phyloP scores from a whole-genome alignment of 2,888 invertebrate species.

The Metellina segmentata region DNA sequence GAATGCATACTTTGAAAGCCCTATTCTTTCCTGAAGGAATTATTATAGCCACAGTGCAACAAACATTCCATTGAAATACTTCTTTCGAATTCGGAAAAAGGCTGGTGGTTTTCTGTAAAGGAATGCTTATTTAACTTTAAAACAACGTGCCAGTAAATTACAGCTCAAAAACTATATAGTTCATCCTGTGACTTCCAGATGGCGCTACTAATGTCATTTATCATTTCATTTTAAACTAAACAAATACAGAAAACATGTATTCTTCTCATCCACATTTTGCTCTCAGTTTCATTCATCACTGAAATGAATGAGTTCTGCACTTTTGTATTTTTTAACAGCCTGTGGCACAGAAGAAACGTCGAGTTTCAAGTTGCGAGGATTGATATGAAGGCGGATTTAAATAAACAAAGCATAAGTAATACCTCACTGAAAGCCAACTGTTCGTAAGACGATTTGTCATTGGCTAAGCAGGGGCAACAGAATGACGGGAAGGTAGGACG shows the following conservation, averaged over 20 bases:
- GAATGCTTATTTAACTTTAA: background rate
- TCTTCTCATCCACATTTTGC: background rate
- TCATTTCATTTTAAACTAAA: slow-evolving; percentile 46
- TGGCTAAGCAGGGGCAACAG: slow-evolving; percentile 67
- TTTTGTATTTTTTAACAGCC: background rate
- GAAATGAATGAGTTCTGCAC: slow-evolving; percentile 11
- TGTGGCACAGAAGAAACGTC: background rate
- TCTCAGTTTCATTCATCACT: slow-evolving; percentile 39
- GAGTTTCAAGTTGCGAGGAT: background rate
- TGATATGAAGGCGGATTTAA: slow-evolving; percentile 50
- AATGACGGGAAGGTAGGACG: slow-evolving; percentile 68
- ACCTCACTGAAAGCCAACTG: slow-evolving; percentile 68
- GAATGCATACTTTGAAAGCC: background rate
- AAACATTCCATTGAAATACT: background rate
- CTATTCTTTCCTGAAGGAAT: background rate
- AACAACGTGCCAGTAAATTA: background rate
- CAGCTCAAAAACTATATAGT: slow-evolving; percentile 9
- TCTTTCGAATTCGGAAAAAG: too few relatives aligned
- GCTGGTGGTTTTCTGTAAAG: background rate
- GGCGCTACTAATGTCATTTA: slow-evolving; percentile 73
- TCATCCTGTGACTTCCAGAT: slow-evolving; percentile 37
- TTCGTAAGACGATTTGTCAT: slow-evolving; percentile 74
- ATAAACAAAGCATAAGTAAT: slow-evolving; percentile 75
- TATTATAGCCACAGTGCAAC: background rate
- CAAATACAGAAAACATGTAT: slow-evolving; percentile 30